phyloP scores from a whole-genome alignment of 2,888 invertebrate genomes.

The Polia nebulosa region DNA sequence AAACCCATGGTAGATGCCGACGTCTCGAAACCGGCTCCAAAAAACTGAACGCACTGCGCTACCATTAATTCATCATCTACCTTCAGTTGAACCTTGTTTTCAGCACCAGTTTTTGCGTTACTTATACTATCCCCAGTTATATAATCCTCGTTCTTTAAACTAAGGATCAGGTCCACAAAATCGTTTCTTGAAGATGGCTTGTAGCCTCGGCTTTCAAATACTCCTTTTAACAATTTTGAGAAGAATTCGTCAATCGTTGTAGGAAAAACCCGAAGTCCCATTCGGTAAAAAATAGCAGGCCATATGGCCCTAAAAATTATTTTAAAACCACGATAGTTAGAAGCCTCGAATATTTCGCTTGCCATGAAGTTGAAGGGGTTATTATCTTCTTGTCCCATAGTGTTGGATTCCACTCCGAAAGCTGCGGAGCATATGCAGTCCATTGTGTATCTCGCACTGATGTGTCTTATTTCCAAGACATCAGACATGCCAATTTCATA shows the following conservation, averaged over 20 bases:
- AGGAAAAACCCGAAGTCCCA: conserved; percentile 70
- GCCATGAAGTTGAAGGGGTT: conserved; percentile 73
- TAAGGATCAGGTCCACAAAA: conserved; percentile 76
- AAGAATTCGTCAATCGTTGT: conserved; percentile 70
- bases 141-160: conserved; percentile 69
- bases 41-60: conserved; percentile 89
- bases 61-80: conserved; percentile 84
- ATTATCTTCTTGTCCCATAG: conserved; percentile 40
- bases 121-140: conserved; percentile 72
- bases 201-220: conserved; percentile 70
- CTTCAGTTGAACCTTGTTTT: conserved; percentile 66
- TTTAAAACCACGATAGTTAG: conserved; percentile 67
- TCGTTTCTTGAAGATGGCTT: conserved; percentile 73
- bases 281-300: conserved; percentile 75
- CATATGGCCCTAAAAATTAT: conserved; percentile 68
- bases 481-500: conserved; percentile 46
- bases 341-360: conserved; percentile 66
- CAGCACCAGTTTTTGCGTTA: conserved; percentile 63
- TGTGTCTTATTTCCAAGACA: conserved; percentile 62
- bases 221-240: conserved; percentile 64
- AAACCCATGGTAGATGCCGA: conserved; percentile 73
- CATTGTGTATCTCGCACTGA: conserved; percentile 74
- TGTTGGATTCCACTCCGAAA: conserved; percentile 66
- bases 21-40: conserved; percentile 80
- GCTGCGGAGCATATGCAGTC: conserved; percentile 73